Base-by-base conservation (phyloP, 2,888 invertebrate genomes). In the Drosophila mimetica region DNA sequence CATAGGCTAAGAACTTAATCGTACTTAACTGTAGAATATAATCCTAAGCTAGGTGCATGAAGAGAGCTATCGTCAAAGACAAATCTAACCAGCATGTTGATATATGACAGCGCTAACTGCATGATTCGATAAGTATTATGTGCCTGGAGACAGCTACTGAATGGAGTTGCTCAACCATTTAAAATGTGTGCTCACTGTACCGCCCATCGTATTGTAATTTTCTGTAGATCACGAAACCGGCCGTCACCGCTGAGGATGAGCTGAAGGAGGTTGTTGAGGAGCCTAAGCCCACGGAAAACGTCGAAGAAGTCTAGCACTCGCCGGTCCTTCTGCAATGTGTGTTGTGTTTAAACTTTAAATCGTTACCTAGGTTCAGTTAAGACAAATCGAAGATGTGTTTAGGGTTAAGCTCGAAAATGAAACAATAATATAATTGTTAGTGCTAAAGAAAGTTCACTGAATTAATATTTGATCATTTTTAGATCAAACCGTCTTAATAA, bases 41-140 rank as follows among this genome's bases (percentile, higher is more conserved):
- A 32, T 1, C 20, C 16, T 44, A 53, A 32, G 28, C 36, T 66
- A 61, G 39, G 53, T 53, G 70, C 70, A 70, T 71, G 61, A 30
- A 5, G n/a, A 8, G 28, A 46, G n/a, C 18, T 16, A 41, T 34
- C 61, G 25, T 20, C 36, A 14, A 34, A 41, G 46, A 50, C 52
- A 60, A 42, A 42, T 57, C 5, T 44, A 46, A 65, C 34, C 25
- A 14, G 79, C 78, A 77, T 81, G 81, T 37, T 36, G 36, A 58
- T 37, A 8, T 28, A 52, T 18, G 16, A 47, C 50, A 52, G 6
- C 11, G 25, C 53, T 57, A 76, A 75, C 48, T 58, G 82, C 82
- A 82, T 82, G 87, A 63, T 64, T 46, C 42, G 71, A 59, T 73
- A 84, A 84, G 71, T 84, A 77, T 72, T 65, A 57, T 32, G 51